These are phyloP conservation scores for Notodromas monacha DNA, from an alignment of 2,888 invertebrate species.

Conservation along the genomic window DNA sequence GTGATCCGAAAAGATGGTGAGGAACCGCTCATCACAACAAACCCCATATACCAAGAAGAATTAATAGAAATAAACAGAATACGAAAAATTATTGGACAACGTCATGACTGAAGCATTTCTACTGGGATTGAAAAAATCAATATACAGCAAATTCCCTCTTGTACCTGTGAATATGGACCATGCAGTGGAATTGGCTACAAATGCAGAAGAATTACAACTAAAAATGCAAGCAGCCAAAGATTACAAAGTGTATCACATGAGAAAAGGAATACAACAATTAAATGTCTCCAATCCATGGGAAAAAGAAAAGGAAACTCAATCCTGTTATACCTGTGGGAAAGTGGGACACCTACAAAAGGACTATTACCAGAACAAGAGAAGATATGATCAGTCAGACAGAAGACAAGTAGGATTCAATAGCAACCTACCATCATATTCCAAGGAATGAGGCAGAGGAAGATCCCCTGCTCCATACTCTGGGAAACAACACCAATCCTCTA, in stretches of 20 bases:
- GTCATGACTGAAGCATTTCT: constrained; percentile 4
- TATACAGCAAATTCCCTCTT: constrained; percentile 4
- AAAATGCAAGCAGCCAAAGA: constrained; percentile 2
- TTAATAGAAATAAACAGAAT: constrained; percentile 4
- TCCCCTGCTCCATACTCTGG: constrained; percentile 4
- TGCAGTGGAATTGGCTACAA: constrained; percentile 4
- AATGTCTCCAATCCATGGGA: constrained; percentile 4
- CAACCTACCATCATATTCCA: constrained; percentile 2
- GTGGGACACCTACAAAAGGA: constrained; percentile 4
- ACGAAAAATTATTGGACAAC: constrained; percentile 4
- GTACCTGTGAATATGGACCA: constrained; percentile 4
- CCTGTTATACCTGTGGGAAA: constrained; percentile 4
- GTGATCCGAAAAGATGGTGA: constrained; percentile 2
- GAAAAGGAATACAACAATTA: constrained; percentile 2
- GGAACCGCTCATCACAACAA: constrained; percentile 4
- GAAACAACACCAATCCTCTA: constrained; percentile 4
- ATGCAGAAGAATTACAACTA: constrained; percentile 4
- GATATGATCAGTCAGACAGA: constrained; percentile 4
- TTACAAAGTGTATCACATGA: constrained; percentile 4
- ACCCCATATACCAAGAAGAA: constrained; percentile 4
- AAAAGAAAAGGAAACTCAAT: constrained; percentile 4
- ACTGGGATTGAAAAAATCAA: constrained; percentile 4
- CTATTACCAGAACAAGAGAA: constrained; percentile 1
- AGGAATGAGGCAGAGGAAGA: constrained; percentile 1
- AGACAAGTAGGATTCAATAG: constrained; percentile 4